Evolutionary conservation across 2,888 invertebrate species (phyloP).

Genomic region (Spodoptera littoralis): DNA sequence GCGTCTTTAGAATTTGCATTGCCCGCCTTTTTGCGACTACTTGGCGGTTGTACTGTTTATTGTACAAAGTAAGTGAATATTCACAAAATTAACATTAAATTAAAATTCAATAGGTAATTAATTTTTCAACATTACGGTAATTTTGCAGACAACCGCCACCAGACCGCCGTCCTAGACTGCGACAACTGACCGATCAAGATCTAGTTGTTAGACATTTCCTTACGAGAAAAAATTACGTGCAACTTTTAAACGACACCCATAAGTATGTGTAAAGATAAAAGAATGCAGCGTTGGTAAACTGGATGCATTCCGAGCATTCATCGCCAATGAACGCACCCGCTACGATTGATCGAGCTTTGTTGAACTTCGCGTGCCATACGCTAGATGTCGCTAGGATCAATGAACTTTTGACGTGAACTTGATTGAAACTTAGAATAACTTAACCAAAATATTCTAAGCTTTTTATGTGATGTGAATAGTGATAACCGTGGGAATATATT

Average conservation of each 20-base stretch:
- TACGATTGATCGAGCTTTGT: constrained; percentile 81
- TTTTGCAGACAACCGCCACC: constrained; percentile 32
- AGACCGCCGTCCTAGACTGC: constrained; percentile 53
- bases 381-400: constrained; percentile 79
- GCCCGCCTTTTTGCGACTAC: constrained; percentile 72
- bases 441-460: constrained; percentile 86
- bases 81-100: constrained; percentile 11
- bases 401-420: constrained; percentile 89
- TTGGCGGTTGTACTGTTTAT: constrained; percentile 65
- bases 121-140: constrained; percentile 44
- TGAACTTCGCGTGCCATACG: constrained; percentile 70
- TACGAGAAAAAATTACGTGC: constrained; percentile 68
- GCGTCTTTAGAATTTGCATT: constrained; percentile 74
- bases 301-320: constrained; percentile 69
- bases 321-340: constrained; percentile 70
- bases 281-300: constrained; percentile 60
- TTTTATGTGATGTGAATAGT: constrained; percentile 81
- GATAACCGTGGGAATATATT: constrained; percentile 75
- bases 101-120: constrained; percentile 15
- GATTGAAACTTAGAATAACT: constrained; percentile 83
- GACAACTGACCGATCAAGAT: constrained; percentile 71
- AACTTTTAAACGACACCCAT: constrained; percentile 67
- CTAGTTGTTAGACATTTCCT: constrained; percentile 75
- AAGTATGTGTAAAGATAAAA: constrained; percentile 48
- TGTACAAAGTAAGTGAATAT: constrained; percentile 64